Evolutionary conservation across 2,888 invertebrate species (phyloP).

Genomic region (Bellardia pandia): DNA sequence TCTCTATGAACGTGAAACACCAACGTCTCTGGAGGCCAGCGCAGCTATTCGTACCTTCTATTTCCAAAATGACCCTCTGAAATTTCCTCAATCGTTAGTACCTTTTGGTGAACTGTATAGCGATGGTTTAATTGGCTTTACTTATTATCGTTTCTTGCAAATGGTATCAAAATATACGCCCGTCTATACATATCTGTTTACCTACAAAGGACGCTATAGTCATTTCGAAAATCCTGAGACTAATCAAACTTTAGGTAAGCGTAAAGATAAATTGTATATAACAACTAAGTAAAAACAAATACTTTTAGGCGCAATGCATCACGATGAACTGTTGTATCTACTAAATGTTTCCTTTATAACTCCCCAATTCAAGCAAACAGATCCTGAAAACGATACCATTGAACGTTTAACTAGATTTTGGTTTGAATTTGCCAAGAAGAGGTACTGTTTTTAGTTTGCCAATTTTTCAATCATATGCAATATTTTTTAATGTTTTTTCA

Average conservation of each 20-base stretch:
- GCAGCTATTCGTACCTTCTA: slow-evolving; percentile 75
- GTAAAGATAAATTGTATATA: background rate
- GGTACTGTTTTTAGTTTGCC: slow-evolving; percentile 75
- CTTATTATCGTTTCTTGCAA: slow-evolving; percentile 86
- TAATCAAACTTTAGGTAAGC: slow-evolving; percentile 84
- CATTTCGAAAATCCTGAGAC: slow-evolving; percentile 84
- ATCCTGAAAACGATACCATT: slow-evolving; percentile 83
- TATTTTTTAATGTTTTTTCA: slow-evolving; percentile 55
- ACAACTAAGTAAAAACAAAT: background rate
- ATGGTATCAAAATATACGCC: slow-evolving; percentile 85
- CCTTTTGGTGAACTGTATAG: slow-evolving; percentile 84
- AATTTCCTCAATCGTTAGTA: slow-evolving; percentile 74
- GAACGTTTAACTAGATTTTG: slow-evolving; percentile 84
- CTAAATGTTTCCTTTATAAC: slow-evolving; percentile 79
- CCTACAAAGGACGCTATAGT: slow-evolving; percentile 87
- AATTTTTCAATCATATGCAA: background rate
- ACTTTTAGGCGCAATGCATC: slow-evolving; percentile 83
- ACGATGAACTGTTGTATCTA: slow-evolving; percentile 85
- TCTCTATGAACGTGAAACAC: slow-evolving; percentile 81
- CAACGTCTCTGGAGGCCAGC: slow-evolving; percentile 80
- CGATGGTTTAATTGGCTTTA: slow-evolving; percentile 86
- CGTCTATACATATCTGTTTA: slow-evolving; percentile 87
- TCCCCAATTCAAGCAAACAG: slow-evolving; percentile 81
- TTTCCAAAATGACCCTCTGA: slow-evolving; percentile 74
- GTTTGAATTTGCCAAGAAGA: slow-evolving; percentile 82